Base-by-base conservation (phyloP, 2,888 invertebrate genomes). In the Hypercompe scribonia region DNA sequence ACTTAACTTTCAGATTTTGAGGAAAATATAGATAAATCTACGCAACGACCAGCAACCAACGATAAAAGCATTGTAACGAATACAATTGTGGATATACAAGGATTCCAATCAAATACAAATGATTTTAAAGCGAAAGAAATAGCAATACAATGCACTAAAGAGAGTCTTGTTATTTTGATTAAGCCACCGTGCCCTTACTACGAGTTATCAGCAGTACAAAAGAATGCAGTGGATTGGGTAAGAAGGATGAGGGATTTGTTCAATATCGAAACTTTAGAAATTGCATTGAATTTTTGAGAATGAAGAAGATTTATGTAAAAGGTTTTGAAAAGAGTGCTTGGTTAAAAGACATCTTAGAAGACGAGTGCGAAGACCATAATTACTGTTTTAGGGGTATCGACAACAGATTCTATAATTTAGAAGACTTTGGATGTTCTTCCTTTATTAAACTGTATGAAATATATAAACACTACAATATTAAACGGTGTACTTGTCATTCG, bases 81-180 rank as follows among this genome's bases (percentile, higher is more conserved):
- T n/a, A 28, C 61, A 0, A 58, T 74, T 8, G 71, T 74, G 0
- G 74, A 74, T 36, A 24, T 74, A 31, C 74, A 74, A 39, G 71
- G 68, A 7, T 74, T 65, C n/a, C 13, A 28, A 2, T 15, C 46
- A 15, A 68, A 71, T 3, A 21, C 54, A 0, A 54, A 68, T 24
- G 31, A 31, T 3, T 68, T 74, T 24, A 71, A 71, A 24, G 71
- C 74, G 10, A 74, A 74, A 65, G 74, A 74, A 21, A 68, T 74
- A 42, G 74, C 68, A 2, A 46, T 74, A 46, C 46, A 67, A 36
- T 68, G 50, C 2, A 11, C 21, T 3, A n/a, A 65, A 0, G 15
- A 65, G 10, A n/a, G 68, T 5, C 24, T 71, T 15, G 21, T 54
- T 10, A 33, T 74, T 10, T 24, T 74, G 28, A 74, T 74, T 2